phyloP scores from a whole-genome alignment of 2,797 vertebrate genomes.

The Oreortyx pictus region DNA sequence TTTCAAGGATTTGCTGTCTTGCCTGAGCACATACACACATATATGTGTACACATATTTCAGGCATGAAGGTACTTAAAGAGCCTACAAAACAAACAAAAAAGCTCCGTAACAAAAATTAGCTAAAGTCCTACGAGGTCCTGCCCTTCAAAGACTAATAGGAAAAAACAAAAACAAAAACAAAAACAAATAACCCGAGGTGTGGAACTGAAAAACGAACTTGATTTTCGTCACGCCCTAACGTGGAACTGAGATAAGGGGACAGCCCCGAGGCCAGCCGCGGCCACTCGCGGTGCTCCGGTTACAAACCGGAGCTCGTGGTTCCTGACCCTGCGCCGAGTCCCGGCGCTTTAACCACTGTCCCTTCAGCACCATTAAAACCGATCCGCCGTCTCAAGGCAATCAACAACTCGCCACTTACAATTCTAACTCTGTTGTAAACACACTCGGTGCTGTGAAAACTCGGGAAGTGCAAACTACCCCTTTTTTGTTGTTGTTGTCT shows the following conservation, averaged over 20 bases:
- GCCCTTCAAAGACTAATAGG: background rate
- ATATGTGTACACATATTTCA: background rate
- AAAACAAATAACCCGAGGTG: background rate
- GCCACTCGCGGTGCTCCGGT: background rate
- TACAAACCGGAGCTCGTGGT: background rate
- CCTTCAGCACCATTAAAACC: background rate
- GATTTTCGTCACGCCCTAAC: background rate
- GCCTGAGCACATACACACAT: background rate
- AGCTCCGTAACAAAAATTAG: background rate
- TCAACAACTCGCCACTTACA: background rate
- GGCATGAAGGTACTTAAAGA: background rate
- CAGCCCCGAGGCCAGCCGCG: background rate
- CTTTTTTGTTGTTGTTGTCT: background rate
- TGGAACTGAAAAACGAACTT: background rate
- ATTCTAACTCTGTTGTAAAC: accelerated
- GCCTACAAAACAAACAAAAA: background rate
- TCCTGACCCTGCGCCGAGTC: background rate
- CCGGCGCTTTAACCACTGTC: background rate
- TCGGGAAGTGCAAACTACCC: accelerated
- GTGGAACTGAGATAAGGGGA: background rate
- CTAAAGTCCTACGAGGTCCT: background rate
- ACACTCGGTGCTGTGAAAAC: accelerated
- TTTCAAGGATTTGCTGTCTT: background rate
- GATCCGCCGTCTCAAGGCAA: accelerated
- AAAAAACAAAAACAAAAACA: background rate